Conservation (phyloP, 1,140 invertebrate species). For the Macrosteles quadrilineatus region DNA sequence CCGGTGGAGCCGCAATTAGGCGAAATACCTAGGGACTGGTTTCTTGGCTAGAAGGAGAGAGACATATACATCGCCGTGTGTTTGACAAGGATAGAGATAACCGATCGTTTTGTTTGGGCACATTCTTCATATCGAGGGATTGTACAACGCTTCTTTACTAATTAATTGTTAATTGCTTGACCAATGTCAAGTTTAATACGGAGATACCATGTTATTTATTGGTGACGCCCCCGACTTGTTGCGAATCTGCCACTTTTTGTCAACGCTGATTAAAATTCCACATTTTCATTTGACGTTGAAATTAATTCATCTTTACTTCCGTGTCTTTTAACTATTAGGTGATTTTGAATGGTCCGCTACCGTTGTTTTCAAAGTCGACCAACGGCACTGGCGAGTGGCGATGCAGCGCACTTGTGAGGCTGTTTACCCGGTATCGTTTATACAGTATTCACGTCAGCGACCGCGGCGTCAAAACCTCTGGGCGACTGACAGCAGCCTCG, state of each 20-base stretch:
- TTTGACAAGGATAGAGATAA: slow-evolving; percentile 18
- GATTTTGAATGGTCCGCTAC: too few species aligned
- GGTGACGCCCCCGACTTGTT: neutral
- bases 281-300: neutral
- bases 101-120: slow-evolving; percentile 23
- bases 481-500: too few species aligned
- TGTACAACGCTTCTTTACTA: slow-evolving; percentile 16
- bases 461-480: too few species aligned
- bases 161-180: slow-evolving; percentile 26
- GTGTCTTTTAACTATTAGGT: too few species aligned
- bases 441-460: too few species aligned
- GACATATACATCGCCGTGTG: slow-evolving; percentile 4
- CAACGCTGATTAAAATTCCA: too few species aligned
- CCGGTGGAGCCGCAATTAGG: slow-evolving; percentile 19
- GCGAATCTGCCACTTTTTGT: neutral
- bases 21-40: slow-evolving; percentile 27
- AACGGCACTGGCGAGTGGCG: too few species aligned
- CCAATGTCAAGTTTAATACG: slow-evolving; percentile 14
- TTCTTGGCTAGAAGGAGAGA: slow-evolving; percentile 3
- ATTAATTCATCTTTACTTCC: neutral
- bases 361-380: too few species aligned
- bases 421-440: too few species aligned
- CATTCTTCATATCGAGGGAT: slow-evolving; percentile 20
- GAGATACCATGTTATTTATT: neutral
- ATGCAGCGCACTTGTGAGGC: too few species aligned